Conservation (phyloP, 92 coral and sea anemone genomes). For the Isaurus tuberculatus region DNA sequence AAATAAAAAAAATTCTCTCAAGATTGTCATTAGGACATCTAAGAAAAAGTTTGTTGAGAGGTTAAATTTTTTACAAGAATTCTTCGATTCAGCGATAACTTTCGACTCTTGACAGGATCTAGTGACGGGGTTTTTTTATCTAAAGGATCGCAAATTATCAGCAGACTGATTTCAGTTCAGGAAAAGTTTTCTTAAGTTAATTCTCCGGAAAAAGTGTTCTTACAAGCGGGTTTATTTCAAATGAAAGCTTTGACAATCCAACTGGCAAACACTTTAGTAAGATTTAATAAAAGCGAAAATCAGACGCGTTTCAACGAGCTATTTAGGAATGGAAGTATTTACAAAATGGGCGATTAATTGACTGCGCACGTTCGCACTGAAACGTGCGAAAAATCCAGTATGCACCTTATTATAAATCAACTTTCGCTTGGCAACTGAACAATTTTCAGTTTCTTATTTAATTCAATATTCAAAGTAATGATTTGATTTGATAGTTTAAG, state of each 20-base stretch:
- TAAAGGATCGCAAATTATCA: neutral
- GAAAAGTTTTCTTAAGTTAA: neutral
- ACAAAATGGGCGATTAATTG: conserved; percentile 40
- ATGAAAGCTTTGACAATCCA: neutral
- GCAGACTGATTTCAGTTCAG: neutral
- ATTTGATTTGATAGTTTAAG: conserved; percentile 44
- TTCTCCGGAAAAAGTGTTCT: neutral
- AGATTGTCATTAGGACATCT: too few species aligned
- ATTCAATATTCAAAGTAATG: conserved; percentile 32
- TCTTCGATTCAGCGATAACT: too few species aligned
- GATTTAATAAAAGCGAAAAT: neutral
- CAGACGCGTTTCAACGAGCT: conserved; percentile 41
- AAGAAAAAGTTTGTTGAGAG: too few species aligned
- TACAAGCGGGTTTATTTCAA: neutral
- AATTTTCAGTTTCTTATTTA: conserved; percentile 15
- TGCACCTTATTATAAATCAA: conserved; percentile 1
- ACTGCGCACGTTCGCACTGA: conserved; percentile 31
- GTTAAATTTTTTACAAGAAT: too few species aligned
- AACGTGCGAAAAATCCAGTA: conserved; percentile 30
- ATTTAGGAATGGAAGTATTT: conserved; percentile 10
- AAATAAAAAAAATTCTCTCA: too few species aligned
- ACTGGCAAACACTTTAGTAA: neutral
- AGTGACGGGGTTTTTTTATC: too few species aligned
- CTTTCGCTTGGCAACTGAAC: conserved; percentile 34
- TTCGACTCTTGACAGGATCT: too few species aligned